phyloP scores from a whole-genome alignment of 2,888 invertebrate genomes.

The Balanococcus diminutus region DNA sequence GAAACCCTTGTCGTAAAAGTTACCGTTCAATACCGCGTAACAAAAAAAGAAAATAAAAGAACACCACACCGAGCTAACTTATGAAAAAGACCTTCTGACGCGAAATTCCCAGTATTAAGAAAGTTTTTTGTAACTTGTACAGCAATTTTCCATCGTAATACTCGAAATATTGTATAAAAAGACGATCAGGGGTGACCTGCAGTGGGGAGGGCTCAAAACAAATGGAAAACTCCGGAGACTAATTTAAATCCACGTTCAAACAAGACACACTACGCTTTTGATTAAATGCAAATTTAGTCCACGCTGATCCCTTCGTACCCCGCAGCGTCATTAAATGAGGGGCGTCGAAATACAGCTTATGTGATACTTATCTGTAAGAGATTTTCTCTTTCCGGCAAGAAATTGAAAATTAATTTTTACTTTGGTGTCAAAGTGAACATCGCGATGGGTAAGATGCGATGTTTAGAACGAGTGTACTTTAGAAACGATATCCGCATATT shows the following conservation, averaged over 20 bases:
- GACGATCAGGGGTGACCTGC: background rate
- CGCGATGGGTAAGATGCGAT: too few relatives aligned
- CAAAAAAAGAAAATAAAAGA: background rate
- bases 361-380: background rate
- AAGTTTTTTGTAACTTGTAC: slow-evolving; percentile 13
- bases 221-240: slow-evolving; percentile 11
- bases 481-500: too few relatives aligned
- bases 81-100: slow-evolving; percentile 23
- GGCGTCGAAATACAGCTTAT: slow-evolving; percentile 1
- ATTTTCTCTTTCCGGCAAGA: background rate
- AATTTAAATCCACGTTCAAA: slow-evolving; percentile 23
- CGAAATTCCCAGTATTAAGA: slow-evolving; percentile 24
- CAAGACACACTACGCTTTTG: background rate
- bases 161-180: background rate
- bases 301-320: background rate
- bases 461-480: too few relatives aligned
- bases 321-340: background rate
- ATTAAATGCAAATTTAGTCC: slow-evolving; percentile 18
- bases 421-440: too few relatives aligned
- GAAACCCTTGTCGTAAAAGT: background rate
- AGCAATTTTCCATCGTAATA: slow-evolving; percentile 11
- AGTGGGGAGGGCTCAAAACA: background rate
- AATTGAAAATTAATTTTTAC: slow-evolving; percentile 6
- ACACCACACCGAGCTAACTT: background rate
- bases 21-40: background rate